Evolutionary conservation across 2,113 vertebrate species (phyloP), one percentile per base, ranked within the genome.

Genomic region (Sporophila hypoxantha): DNA sequence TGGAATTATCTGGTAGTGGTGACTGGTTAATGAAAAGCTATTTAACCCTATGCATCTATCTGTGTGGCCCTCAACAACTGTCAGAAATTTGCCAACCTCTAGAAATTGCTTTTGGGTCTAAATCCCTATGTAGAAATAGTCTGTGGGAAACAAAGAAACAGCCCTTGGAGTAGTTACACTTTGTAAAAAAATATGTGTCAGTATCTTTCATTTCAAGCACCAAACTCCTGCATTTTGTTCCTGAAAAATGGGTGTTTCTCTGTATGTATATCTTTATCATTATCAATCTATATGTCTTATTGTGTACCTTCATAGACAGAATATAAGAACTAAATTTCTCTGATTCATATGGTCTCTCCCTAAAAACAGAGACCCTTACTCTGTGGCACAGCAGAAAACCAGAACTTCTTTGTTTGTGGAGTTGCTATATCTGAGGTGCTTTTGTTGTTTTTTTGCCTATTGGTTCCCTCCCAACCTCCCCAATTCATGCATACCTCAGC

Each of bases 401-500:
- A 74, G 57, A 76, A 39, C 7, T 27, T 55, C 8, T 36, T 53
- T 46, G 4, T 61, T 76, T 64, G 12, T 42, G 32, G 36, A 4
- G 5, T 32, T 57, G 32, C 34, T 56, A 4, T 55, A 49, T 36
- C 10, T 70, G 30, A 23, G 11, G 0, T 8, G 17, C 30, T 57
- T 52, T 39, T 23, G 20, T n/a, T 74, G 8, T n/a, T 78, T 78
- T 60, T 10, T 46, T 30, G 8, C 5, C 9, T 1, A 0, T 10
- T 60, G 23, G 8, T 79, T 71, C 29, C 27, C 8, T 68, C 6
- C 17, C 8, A 12, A 0, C 1, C 5, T 46, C 3, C 6, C 30
- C 21, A 18, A 3, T 73, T 80, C 20, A 30, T 42, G 22, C 17
- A 39, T 68, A 52, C 8, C 9, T 60, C 41, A 57, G 20, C 42